Evolutionary conservation across 2,797 vertebrate genomes (phyloP), one percentile per base, ranked within the genome.

Genomic region (Diplodus sargus): DNA sequence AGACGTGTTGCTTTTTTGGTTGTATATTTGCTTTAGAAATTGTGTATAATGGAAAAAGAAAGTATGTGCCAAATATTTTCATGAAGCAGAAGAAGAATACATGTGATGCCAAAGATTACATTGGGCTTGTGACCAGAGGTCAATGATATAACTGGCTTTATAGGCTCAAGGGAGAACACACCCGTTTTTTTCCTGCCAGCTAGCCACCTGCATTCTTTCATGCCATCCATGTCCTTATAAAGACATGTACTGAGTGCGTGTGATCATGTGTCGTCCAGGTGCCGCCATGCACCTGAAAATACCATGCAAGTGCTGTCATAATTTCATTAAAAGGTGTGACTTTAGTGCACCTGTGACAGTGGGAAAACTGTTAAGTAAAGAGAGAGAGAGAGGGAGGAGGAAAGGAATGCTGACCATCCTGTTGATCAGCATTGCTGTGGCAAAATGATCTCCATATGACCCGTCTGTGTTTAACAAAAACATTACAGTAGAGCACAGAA

Each of bases 341-440:
- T 63, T 52, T 1, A 67, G n/a, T 59, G 58, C 34, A 52, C 43
- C 49, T 56, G 48, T 68, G 61, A 75, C 43, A 5, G 59, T 86
- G 85, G 69, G 79, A 90, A 89, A 86, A 83, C 42, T 52, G 74
- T 83, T 82, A 10, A 76, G 64, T 53, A 16, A 76, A 75, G 48
- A 54, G 57, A 23, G 53, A 65, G 48, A 66, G 23, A 56, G 42
- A 23, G 3, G 49, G 43, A 8, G 51, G 69, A 47, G 20, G 11
- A 47, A 34, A 70, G 76, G 89, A 92, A 94, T 92, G 93, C 12
- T 0, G 76, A 49, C 15, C 14, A 1, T 79, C 91, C 74, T 43
- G 92, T 80, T 48, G 5, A 45, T 79, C 89, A 16, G 67, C 90
- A 83, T 92, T 80, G 23, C 68, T 25, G 22, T 63, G 53, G 58